Conservation (phyloP, 2,113 vertebrate species). For the Andinoacara biseriatus region DNA sequence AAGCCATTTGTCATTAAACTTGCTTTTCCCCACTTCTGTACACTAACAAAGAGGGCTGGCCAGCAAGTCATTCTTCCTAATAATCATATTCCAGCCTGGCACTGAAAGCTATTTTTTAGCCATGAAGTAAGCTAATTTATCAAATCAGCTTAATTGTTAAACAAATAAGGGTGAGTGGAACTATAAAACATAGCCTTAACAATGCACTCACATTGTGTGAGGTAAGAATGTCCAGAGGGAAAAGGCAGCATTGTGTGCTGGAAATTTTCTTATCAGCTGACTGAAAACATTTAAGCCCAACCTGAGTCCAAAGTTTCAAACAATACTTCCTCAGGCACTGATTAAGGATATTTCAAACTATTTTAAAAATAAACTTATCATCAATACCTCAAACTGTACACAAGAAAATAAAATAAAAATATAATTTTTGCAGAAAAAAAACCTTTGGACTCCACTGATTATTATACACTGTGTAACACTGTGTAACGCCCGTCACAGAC, state of each 20-base stretch:
- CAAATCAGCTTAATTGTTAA: not conserved
- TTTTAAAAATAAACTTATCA: no score
- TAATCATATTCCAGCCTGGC: not conserved
- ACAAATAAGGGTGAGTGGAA: not conserved
- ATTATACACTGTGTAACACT: not conserved
- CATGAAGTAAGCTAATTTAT: not conserved
- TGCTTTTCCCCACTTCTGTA: not conserved
- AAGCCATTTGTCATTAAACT: slow-evolving; percentile 1
- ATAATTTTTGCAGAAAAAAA: not conserved
- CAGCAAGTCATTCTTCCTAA: not conserved
- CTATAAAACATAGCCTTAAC: not conserved
- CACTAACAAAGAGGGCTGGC: not conserved
- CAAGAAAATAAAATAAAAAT: no score
- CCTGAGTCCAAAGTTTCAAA: not conserved
- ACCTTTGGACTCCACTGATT: not conserved
- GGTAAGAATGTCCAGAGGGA: not conserved
- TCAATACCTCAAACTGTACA: no score
- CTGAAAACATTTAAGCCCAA: not conserved
- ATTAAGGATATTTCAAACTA: no score
- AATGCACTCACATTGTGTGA: not conserved
- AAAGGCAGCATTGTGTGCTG: not conserved
- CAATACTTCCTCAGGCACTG: not conserved
- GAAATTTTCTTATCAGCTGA: not conserved
- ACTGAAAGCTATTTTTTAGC: not conserved
- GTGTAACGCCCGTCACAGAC: slow-evolving; percentile 2